Percentiles rank a stretch among this genome's conserved stretches.
Conservation (phyloP, 2,797 vertebrate genomes). For the Acrocephalus scirpaceus region DNA sequence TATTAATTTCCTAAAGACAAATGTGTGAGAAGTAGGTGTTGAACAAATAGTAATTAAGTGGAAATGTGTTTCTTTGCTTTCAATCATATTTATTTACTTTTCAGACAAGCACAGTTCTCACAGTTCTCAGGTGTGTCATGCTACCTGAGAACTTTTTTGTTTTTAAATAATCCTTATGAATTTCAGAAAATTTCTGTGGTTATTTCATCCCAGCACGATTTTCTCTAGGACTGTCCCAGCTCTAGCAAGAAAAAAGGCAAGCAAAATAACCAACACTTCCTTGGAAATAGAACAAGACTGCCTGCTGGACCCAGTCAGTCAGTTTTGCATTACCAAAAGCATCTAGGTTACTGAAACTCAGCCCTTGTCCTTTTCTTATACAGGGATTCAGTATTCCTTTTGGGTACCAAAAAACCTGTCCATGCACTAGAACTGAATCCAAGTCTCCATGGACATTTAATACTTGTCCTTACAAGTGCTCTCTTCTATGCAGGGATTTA, state of each 20-base stretch:
- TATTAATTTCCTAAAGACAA: constrained; percentile 49
- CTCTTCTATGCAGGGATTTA: background rate
- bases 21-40: constrained; percentile 9
- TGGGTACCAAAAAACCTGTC: no score
- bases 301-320: background rate
- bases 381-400: background rate
- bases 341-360: background rate
- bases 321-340: background rate
- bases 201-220: background rate
- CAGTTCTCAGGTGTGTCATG: background rate
- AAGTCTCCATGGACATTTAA: background rate
- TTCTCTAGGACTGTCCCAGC: background rate
- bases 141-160: background rate
- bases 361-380: background rate
- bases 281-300: background rate
- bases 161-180: background rate
- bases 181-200: background rate
- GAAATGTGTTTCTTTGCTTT: constrained; percentile 36
- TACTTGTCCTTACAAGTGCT: background rate
- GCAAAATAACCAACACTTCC: background rate
- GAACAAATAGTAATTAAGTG: constrained; percentile 46
- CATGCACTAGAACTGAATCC: no score
- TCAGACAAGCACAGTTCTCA: background rate
- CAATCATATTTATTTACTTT: constrained; percentile 3
- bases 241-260: background rate